Percentiles rank a stretch among this genome's conserved stretches.
Evolutionary conservation across 1,140 invertebrate species (phyloP).

Genomic region (Bombus consobrinus): DNA sequence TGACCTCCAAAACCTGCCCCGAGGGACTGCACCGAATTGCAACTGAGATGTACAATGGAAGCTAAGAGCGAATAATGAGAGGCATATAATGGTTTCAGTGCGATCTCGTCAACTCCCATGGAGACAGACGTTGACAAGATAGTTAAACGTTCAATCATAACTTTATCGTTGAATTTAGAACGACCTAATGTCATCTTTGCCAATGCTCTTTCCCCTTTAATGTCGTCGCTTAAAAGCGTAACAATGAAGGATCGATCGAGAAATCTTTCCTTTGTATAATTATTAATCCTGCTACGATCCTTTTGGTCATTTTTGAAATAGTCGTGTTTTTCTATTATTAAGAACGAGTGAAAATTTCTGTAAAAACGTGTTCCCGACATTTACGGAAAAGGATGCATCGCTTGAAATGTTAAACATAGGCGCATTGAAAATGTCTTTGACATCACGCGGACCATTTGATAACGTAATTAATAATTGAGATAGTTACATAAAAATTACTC

Average conservation of each 20-base stretch:
- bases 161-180: background rate
- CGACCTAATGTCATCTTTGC: background rate
- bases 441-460: too few species aligned
- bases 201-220: background rate
- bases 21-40: slow-evolving; percentile 22
- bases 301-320: background rate
- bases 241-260: background rate
- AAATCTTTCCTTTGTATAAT: background rate
- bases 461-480: too few species aligned
- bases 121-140: slow-evolving; percentile 29
- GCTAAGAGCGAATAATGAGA: slow-evolving; percentile 43
- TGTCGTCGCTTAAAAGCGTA: background rate
- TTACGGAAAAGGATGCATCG: too few species aligned
- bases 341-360: too few species aligned
- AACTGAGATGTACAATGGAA: slow-evolving; percentile 34
- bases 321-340: too few species aligned
- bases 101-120: background rate
- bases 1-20: slow-evolving; percentile 45
- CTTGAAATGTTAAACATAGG: too few species aligned
- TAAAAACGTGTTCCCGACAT: too few species aligned
- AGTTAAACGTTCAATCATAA: slow-evolving; percentile 35
- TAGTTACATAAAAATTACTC: too few species aligned
- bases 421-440: too few species aligned
- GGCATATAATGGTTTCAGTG: slow-evolving; percentile 31
- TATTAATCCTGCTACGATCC: too few species aligned